Percentiles rank a stretch among this genome's conserved stretches.
These are phyloP conservation scores for Drosophila longiperda DNA, from an alignment of 2,888 invertebrate species.

Conservation along the genomic window DNA sequence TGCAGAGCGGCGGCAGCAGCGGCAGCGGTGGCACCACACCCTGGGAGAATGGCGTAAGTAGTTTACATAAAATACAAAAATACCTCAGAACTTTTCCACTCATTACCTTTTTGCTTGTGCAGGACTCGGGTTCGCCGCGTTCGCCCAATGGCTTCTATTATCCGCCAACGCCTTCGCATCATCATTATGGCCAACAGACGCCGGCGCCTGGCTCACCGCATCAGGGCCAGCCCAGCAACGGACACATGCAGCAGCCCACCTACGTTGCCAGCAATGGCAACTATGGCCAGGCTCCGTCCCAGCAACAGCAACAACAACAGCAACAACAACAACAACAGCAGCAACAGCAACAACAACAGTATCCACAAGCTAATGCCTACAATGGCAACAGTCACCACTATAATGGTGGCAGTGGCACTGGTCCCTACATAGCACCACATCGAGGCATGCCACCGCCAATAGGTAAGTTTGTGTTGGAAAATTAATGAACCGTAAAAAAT, in stretches of 20 bases:
- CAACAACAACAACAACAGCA: constrained; percentile 47
- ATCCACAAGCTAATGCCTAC: constrained; percentile 79
- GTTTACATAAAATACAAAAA: background rate
- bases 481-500: background rate
- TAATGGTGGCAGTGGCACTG: constrained; percentile 83
- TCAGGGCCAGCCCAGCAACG: constrained; percentile 75
- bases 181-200: constrained; percentile 82
- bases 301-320: constrained; percentile 42
- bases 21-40: constrained; percentile 74
- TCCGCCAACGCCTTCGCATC: constrained; percentile 84
- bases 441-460: constrained; percentile 84
- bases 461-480: constrained; percentile 63
- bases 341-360: constrained; percentile 83
- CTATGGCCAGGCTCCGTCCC: constrained; percentile 67
- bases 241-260: constrained; percentile 72
- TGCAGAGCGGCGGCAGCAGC: constrained; percentile 84
- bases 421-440: constrained; percentile 84
- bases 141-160: constrained; percentile 85
- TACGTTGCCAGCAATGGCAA: constrained; percentile 74
- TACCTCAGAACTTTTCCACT: background rate
- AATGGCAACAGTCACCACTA: constrained; percentile 83
- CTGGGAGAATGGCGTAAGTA: constrained; percentile 86
- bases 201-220: constrained; percentile 83
- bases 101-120: background rate
- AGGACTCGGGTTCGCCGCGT: constrained; percentile 85